phyloP scores from a whole-genome alignment of 2,888 invertebrate species.

The Leptinotarsa juncta region DNA sequence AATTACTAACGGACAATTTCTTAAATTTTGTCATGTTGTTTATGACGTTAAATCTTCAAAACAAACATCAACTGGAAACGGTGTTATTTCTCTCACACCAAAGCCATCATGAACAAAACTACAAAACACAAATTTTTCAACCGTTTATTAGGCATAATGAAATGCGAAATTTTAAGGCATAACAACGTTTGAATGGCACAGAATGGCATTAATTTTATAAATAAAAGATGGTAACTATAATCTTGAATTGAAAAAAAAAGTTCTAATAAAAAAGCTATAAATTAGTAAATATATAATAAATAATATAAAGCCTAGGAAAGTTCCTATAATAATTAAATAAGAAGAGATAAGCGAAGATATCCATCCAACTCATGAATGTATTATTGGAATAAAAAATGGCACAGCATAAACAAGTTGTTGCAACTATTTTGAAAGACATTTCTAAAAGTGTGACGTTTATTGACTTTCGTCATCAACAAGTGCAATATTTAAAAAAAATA shows the following conservation, averaged over 20 bases:
- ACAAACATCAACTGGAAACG: no score
- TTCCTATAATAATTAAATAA: neutral
- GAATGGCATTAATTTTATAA: constrained; percentile 25
- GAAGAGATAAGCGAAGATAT: neutral
- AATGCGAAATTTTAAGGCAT: neutral
- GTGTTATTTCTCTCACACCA: no score
- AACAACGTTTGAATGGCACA: constrained; percentile 29
- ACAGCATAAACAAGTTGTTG: neutral
- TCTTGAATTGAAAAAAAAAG: neutral
- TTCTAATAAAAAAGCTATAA: neutral
- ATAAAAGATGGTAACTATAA: constrained; percentile 13
- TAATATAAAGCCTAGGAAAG: constrained; percentile 5
- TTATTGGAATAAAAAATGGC: neutral
- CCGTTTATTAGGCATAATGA: neutral
- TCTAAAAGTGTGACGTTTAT: no score
- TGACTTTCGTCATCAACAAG: no score
- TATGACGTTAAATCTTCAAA: no score
- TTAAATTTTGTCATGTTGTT: no score
- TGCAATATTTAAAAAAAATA: no score
- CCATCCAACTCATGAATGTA: no score
- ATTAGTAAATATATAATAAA: constrained; percentile 1
- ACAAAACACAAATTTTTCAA: neutral
- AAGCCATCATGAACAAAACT: neutral
- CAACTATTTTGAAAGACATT: no score
- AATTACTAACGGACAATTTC: no score